Conservation (phyloP, 2,888 invertebrate genomes). For the Diaphora mendica region DNA sequence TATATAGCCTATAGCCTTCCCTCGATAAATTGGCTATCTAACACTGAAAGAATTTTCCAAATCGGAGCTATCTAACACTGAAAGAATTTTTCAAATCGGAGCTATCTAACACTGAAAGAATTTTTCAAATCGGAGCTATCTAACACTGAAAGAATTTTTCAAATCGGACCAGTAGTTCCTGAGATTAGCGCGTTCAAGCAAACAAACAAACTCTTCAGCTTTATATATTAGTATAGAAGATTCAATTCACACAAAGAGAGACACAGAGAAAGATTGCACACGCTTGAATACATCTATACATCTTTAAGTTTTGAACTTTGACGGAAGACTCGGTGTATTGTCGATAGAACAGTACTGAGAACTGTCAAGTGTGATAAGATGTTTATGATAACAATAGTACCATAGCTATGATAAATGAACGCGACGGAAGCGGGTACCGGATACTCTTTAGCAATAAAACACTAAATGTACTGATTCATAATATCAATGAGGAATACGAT, state of each 20-base stretch:
- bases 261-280: neutral
- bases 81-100: too few relatives aligned
- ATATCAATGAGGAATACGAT: neutral
- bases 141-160: too few relatives aligned
- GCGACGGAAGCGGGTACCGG: constrained; percentile 33
- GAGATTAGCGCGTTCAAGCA: too few relatives aligned
- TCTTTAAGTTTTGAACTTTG: neutral
- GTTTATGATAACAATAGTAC: constrained; percentile 27
- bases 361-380: constrained; percentile 8
- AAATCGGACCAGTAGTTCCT: too few relatives aligned
- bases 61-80: too few relatives aligned
- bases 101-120: too few relatives aligned
- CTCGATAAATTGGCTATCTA: too few relatives aligned
- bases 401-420: constrained; percentile 17
- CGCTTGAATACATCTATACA: neutral
- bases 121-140: too few relatives aligned
- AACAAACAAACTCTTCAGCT: too few relatives aligned
- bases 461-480: constrained; percentile 6
- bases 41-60: too few relatives aligned
- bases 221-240: too few relatives aligned
- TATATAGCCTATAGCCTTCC: too few relatives aligned
- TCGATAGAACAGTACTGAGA: neutral
- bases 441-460: constrained; percentile 12
- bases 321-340: neutral
- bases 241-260: neutral